A percentile compares a stretch with the other conserved stretches of the same genome.
Conservation (phyloP, 2,888 invertebrate species). For the Sturmia bella region DNA sequence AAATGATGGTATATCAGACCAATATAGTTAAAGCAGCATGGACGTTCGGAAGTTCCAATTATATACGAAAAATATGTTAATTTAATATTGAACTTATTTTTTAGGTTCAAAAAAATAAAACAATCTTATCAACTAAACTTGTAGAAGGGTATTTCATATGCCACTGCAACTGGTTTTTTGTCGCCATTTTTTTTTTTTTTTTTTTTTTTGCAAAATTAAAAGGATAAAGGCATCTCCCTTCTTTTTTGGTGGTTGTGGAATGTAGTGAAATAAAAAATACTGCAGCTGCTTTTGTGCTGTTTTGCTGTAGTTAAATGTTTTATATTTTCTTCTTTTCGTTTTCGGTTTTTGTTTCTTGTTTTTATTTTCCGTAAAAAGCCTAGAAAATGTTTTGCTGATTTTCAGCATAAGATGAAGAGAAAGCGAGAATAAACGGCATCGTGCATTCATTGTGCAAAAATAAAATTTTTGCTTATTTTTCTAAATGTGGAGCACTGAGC, state of each 20-base stretch:
- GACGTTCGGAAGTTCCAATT: too few relatives aligned
- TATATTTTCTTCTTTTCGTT: not conserved
- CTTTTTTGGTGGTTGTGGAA: constrained; percentile 44
- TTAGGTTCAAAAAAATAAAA: too few relatives aligned
- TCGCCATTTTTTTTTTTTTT: not conserved
- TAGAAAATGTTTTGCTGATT: constrained; percentile 39
- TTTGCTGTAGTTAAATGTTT: constrained; percentile 20
- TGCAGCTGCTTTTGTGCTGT: constrained; percentile 57
- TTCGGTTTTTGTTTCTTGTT: not conserved
- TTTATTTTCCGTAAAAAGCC: constrained; percentile 8
- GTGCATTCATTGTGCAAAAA: constrained; percentile 38
- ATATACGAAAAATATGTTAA: too few relatives aligned
- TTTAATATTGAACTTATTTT: too few relatives aligned
- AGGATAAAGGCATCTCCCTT: constrained; percentile 16
- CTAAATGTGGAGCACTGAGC: constrained; percentile 54
- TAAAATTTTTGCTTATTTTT: constrained; percentile 54
- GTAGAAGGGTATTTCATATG: not conserved
- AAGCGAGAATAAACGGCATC: not conserved
- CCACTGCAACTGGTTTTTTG: not conserved
- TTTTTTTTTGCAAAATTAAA: constrained; percentile 5
- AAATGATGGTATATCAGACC: too few relatives aligned
- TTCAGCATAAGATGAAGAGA: constrained; percentile 5
- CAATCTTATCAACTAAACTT: too few relatives aligned
- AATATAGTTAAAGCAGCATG: too few relatives aligned
- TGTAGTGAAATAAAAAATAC: constrained; percentile 50